Evolutionary conservation across 2,797 vertebrate genomes (phyloP), one percentile per base, ranked within the genome.

Genomic region (Mus caroli): DNA sequence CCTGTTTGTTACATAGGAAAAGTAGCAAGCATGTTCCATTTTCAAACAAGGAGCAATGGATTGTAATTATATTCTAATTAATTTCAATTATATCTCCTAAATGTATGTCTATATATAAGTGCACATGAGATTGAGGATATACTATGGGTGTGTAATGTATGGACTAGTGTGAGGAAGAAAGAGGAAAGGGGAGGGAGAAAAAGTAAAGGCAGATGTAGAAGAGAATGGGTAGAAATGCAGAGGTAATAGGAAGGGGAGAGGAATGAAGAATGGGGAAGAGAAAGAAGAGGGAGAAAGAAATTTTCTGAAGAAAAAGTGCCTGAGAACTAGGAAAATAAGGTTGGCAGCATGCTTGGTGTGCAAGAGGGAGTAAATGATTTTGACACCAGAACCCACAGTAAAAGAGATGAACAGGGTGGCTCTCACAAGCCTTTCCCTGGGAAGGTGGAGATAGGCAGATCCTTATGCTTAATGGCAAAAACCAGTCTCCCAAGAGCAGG

Each of bases 51-150:
- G 24, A 85, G 7, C 3, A 64, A 56, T 12, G 34, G 28, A 50
- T 40, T 78, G 31, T 90, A 91, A 73, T 46, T 46, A 85, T 58
- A 86, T 54, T 26, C 73, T 75, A 62, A 56, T 14, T 43, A 34
- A 43, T 46, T 78, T 22, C 90, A 91, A 73, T 28, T 46, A 77
- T 58, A 82, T 56, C 50, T 52, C 52, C 15, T 90, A n/a, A 82
- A 19, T 50, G 3, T 40, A 7, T n/a, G 4, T 46, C 37, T 28
- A 3, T 28, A 2, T 73, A 9, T 50, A 34, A 34, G 14, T 46
- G 2, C 31, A 6, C 26, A 0, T 15, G 19, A 17, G 0, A 24
- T 28, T 56, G 12, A 1, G 34, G 12, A 15, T 3, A 19, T 52
- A 40, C 19, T 67, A 31, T 40, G 34, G 6, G 34, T 64, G 12